A percentile compares a stretch with the other conserved stretches of the same genome.
These are phyloP conservation scores for Caenorhabditis doughertyi DNA, from an alignment of 2,888 invertebrate genomes.

Conservation along the genomic window DNA sequence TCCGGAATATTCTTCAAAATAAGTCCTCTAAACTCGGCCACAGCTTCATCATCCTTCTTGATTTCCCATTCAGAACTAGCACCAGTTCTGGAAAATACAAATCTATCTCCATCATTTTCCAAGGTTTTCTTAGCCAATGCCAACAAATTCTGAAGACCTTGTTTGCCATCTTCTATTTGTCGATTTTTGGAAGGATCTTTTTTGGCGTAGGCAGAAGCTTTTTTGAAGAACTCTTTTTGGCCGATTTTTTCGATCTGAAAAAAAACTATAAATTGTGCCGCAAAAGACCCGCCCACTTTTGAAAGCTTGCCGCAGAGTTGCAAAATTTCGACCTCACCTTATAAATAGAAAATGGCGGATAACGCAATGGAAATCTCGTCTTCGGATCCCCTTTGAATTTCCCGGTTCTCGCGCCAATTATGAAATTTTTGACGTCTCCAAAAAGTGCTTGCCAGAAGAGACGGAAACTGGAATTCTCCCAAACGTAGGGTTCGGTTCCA, in stretches of 20 bases:
- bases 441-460: neutral
- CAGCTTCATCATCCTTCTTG: neutral
- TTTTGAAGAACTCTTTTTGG: neutral
- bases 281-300: too few relatives aligned
- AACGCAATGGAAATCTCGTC: neutral
- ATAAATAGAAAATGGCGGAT: constrained; percentile 1
- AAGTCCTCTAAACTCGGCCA: neutral
- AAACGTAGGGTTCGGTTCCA: neutral
- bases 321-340: too few relatives aligned
- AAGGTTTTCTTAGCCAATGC: neutral
- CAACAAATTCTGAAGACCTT: neutral
- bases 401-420: neutral
- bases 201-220: neutral
- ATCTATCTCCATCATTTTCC: neutral
- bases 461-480: neutral
- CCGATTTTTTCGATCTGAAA: neutral
- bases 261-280: neutral
- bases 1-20: neutral
- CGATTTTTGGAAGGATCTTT: neutral
- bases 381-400: neutral
- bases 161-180: neutral
- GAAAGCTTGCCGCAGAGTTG: neutral
- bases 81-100: neutral
- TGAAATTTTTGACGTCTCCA: neutral
- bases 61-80: neutral